Base-by-base conservation (phyloP, 23 tunicate species). In the Halocynthia aurantium region DNA sequence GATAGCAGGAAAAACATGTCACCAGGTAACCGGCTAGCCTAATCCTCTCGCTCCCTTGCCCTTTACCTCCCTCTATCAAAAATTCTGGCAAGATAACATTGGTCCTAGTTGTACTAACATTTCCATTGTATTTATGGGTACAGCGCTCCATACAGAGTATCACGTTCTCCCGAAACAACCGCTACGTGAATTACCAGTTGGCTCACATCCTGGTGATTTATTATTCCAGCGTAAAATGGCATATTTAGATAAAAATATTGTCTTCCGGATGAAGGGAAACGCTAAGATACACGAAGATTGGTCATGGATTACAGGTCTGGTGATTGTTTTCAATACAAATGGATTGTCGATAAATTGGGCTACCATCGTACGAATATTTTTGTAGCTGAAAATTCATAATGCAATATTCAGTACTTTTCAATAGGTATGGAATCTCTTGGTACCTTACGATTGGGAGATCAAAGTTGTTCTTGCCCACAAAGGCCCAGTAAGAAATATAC, bases 341-440 rank as follows among this genome's bases (percentile, higher is more conserved):
- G 17, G 19, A 15, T 18, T 15, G 19, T 22, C 22, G 12, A 15
- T 18, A 67, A 18, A 11, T 18, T 19, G 4, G 22, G 13, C 72
- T 13, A 13, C 17, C 17, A 15, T 15, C 4, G 63, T 58, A 13
- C 4, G 15, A 58, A 15, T 67, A 67, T 67, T 11, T 21, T 67
- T 67, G 2, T 11, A 11, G 4, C 44, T 22, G 18, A 72, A 72
- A 44, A 2, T 13, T 11, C 13, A n/a, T 68, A 19, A 18, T 15
- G 20, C 12, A 19, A 12, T 50, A 18, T 18, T 22, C 57, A n/a
- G 20, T 70, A 17, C 10, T 51, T 12, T n/a, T 8, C 17, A 17
- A 17, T 62, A 80, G 96, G 96, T 21, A 54, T 61, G 75, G 96
- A 89, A 55, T 80, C 96, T 18, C 81, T 89, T 6, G 96, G 96